Percentiles rank a stretch among this genome's conserved stretches.
phyloP scores from a whole-genome alignment of 2,888 invertebrate species.

The Nycteola revayana region DNA sequence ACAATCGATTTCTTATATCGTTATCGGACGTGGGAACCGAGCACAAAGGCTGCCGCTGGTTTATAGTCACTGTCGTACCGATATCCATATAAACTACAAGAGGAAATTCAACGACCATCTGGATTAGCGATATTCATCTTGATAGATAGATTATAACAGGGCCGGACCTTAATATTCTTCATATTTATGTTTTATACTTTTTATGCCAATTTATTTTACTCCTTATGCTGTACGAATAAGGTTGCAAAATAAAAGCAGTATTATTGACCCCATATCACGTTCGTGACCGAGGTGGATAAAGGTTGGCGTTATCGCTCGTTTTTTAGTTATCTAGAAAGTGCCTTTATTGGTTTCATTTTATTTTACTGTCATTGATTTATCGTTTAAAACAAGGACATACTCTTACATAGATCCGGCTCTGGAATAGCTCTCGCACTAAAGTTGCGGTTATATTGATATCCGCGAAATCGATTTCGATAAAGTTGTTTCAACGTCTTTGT shows the following conservation, averaged over 20 bases:
- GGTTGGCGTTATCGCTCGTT: too few relatives aligned
- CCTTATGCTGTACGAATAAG: too few relatives aligned
- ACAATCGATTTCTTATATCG: slow-evolving; percentile 48
- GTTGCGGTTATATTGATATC: slow-evolving; percentile 25
- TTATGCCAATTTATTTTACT: too few relatives aligned
- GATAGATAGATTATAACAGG: slow-evolving; percentile 59
- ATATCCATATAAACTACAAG: slow-evolving; percentile 54
- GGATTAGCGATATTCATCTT: slow-evolving; percentile 62
- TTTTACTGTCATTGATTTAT: too few relatives aligned
- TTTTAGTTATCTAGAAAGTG: too few relatives aligned
- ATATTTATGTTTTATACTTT: too few relatives aligned
- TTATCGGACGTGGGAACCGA: slow-evolving; percentile 55
- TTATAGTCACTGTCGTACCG: slow-evolving; percentile 55
- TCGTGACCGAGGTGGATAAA: too few relatives aligned
- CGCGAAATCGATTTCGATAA: slow-evolving; percentile 6
- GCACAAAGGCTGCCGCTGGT: slow-evolving; percentile 55
- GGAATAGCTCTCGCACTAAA: slow-evolving; percentile 32
- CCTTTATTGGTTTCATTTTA: too few relatives aligned
- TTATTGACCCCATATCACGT: too few relatives aligned
- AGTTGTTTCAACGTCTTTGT: slow-evolving; percentile 5
- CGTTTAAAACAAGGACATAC: too few relatives aligned
- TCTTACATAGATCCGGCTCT: too few relatives aligned
- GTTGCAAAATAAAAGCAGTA: too few relatives aligned
- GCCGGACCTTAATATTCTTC: slow-evolving; percentile 24
- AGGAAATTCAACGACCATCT: slow-evolving; percentile 56